Evolutionary conservation across 2,888 invertebrate species (phyloP).

Genomic region (Pandemis heparana): DNA sequence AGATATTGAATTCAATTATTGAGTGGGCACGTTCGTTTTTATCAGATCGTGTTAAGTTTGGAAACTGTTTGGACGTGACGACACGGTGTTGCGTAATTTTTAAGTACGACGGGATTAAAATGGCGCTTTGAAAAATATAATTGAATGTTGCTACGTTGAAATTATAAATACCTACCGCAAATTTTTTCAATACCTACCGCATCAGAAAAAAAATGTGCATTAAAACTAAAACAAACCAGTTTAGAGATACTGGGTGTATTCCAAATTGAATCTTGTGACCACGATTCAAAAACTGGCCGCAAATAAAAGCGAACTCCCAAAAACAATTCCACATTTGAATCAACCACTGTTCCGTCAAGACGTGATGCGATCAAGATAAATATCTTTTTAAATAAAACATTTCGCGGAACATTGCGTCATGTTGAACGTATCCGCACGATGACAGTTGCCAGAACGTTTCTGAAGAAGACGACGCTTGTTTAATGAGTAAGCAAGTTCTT

Average conservation of each 20-base stretch:
- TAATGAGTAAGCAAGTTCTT: conserved; percentile 33
- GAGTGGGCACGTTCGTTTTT: conserved; percentile 55
- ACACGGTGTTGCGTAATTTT: conserved; percentile 44
- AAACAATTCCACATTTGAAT: conserved; percentile 40
- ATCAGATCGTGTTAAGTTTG: conserved; percentile 47
- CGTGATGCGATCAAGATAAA: conserved; percentile 35
- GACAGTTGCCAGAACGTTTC: conserved; percentile 39
- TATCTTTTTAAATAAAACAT: conserved; percentile 9
- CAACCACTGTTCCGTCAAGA: conserved; percentile 26
- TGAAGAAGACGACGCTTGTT: conserved; percentile 34
- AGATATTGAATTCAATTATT: conserved; percentile 69
- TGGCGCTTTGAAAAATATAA: not conserved
- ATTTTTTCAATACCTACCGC: too few relatives aligned
- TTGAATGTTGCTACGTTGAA: too few relatives aligned
- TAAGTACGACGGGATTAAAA: conserved; percentile 9
- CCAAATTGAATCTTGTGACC: not conserved
- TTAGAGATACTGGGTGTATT: too few relatives aligned
- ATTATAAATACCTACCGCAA: too few relatives aligned
- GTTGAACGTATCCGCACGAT: conserved; percentile 20
- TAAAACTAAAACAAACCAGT: too few relatives aligned
- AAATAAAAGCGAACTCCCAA: conserved; percentile 32
- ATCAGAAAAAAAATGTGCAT: too few relatives aligned
- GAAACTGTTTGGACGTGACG: conserved; percentile 49
- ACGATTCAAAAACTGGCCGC: conserved; percentile 13
- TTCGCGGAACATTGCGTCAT: conserved; percentile 33